A percentile compares a stretch with the other conserved stretches of the same genome.
Conservation (phyloP, 2,113 vertebrate species). For the Scomber japonicus region DNA sequence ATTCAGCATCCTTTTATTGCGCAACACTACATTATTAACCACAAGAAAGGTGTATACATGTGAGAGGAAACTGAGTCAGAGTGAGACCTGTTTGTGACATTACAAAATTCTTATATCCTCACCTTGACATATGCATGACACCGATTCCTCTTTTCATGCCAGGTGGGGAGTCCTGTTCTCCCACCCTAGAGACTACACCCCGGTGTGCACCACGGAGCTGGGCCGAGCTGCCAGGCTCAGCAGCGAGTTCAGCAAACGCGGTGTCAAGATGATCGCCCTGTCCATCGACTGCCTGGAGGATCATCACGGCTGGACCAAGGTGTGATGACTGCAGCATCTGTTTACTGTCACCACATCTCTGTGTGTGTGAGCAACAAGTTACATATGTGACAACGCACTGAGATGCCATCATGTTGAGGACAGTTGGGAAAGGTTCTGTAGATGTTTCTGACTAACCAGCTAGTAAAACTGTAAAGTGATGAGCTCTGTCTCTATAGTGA, state of each 20-base stretch:
- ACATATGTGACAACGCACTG: too few relatives aligned
- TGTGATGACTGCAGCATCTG: constrained; percentile 45
- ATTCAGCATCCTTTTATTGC: not conserved
- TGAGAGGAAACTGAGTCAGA: constrained; percentile 12
- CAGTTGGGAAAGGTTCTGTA: too few relatives aligned
- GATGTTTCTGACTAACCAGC: too few relatives aligned
- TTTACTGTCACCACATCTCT: not conserved
- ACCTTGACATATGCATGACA: not conserved
- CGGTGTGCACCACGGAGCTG: constrained; percentile 95
- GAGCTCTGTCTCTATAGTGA: too few relatives aligned
- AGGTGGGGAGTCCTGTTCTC: constrained; percentile 97
- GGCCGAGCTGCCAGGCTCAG: constrained; percentile 88
- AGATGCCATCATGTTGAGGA: too few relatives aligned
- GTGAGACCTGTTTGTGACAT: not conserved
- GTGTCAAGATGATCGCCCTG: constrained; percentile 92
- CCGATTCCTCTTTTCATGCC: constrained; percentile 11
- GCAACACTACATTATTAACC: not conserved
- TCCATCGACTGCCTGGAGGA: constrained; percentile 91
- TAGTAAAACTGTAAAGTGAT: too few relatives aligned
- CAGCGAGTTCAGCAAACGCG: constrained; percentile 88
- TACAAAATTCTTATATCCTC: not conserved
- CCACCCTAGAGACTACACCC: constrained; percentile 93
- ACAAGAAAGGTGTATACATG: not conserved
- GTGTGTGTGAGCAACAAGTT: too few relatives aligned
- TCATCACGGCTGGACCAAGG: constrained; percentile 92